Conservation (phyloP, 2,113 vertebrate species). For the Pedionomus torquatus region DNA sequence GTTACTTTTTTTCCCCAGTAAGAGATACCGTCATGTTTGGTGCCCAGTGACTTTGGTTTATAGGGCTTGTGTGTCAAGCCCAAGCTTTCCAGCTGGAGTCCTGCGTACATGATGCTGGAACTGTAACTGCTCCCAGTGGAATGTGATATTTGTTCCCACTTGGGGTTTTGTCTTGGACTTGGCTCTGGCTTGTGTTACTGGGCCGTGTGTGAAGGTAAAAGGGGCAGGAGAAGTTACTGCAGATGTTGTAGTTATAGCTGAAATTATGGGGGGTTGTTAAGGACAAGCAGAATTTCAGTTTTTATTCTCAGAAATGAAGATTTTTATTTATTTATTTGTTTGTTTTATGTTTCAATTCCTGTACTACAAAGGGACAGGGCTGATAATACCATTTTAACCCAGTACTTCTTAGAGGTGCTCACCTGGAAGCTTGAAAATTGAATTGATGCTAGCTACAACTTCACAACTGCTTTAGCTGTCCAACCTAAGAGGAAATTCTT, state of each 20-base stretch:
- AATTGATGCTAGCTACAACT: neutral
- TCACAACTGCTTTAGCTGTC: neutral
- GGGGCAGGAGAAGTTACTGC: neutral
- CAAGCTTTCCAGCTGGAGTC: neutral
- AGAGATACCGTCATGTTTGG: neutral
- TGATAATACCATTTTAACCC: neutral
- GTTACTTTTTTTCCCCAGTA: neutral
- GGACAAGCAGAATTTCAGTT: neutral
- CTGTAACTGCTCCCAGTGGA: neutral
- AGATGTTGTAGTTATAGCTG: rapidly evolving
- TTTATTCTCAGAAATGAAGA: neutral
- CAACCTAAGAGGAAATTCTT: neutral
- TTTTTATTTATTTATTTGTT: too few species aligned
- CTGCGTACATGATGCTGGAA: rapidly evolving
- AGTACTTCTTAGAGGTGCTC: neutral
- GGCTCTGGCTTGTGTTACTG: neutral
- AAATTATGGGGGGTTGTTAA: neutral
- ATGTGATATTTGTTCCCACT: neutral
- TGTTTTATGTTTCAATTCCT: too few species aligned
- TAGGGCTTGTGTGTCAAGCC: rapidly evolving
- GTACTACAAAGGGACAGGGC: neutral
- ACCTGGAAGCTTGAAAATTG: neutral
- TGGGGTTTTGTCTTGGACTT: neutral
- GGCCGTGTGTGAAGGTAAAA: neutral
- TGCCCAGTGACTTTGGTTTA: neutral